Percentiles rank a stretch among this genome's conserved stretches.
Conservation (phyloP, 1,140 invertebrate genomes). For the Pemphigus obesinymphae region DNA sequence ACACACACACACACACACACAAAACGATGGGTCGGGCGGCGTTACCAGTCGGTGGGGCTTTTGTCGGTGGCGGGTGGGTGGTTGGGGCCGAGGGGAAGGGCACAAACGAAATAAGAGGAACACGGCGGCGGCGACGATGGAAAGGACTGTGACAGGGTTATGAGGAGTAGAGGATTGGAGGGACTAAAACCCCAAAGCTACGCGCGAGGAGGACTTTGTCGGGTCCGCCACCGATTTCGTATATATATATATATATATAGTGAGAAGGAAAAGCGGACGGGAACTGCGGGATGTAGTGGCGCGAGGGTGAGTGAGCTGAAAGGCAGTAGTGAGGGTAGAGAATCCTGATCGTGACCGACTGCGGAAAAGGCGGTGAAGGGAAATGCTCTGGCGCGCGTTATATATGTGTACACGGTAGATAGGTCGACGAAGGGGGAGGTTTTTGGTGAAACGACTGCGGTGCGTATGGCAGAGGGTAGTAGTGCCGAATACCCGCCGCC, state of each 20-base stretch:
- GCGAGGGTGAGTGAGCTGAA: neutral
- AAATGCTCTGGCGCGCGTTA: neutral
- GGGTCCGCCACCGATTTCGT: constrained; percentile 31
- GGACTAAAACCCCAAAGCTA: constrained; percentile 20
- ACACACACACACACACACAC: no score
- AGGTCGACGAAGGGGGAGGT: neutral
- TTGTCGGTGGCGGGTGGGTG: neutral
- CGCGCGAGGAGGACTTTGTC: constrained; percentile 29
- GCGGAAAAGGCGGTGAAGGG: neutral
- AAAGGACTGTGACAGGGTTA: neutral
- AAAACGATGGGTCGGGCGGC: neutral
- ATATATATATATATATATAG: constrained; percentile 1
- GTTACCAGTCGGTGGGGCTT: constrained; percentile 22
- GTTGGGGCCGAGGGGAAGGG: constrained; percentile 12
- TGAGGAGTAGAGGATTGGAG: neutral
- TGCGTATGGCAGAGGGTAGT: constrained; percentile 14
- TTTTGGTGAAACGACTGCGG: constrained; percentile 25
- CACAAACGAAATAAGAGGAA: constrained; percentile 47
- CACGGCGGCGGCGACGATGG: constrained; percentile 49
- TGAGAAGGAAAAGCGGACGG: constrained; percentile 10
- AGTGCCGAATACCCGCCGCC: constrained; percentile 20
- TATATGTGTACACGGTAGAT: neutral
- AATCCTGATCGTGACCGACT: constrained; percentile 29
- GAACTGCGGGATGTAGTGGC: neutral
- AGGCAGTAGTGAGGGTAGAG: constrained; percentile 13